Evolutionary conservation across 1,140 invertebrate species (phyloP), one percentile per base, ranked within the genome.

Genomic region (Adoxophyes honmai): DNA sequence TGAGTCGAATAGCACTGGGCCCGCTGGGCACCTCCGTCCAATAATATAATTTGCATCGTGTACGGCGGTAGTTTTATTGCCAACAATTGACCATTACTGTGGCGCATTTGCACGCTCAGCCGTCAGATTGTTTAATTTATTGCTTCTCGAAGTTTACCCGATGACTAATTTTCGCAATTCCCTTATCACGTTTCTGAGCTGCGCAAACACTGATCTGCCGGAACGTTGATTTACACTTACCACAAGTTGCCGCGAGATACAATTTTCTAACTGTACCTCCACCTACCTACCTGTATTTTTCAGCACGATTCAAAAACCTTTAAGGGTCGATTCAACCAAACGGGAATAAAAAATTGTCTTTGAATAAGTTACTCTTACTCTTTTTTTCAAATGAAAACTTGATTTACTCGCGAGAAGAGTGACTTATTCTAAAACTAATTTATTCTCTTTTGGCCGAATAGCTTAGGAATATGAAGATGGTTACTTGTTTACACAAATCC

Each of bases 21-120:
- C 56, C 68, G 64, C 59, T 60, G 55, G 68, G 66, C 61, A 61
- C 60, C 59, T 53, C 15, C 15, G 16, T 48, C 18, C 59, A 57
- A 59, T 73, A 75, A 69, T 71, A 72, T 70, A 75, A 77, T 77
- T 74, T 75, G 64, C 66, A 70, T 71, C 64, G 61, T 66, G 63
- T 64, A 66, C 63, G 39, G 58, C 62, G 54, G 68, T 68, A 74
- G 66, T 72, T 69, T 75, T 75, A 73, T 73, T 70, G 66, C 66
- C 64, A 64, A 69, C 65, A 73, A 73, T 78, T 71, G 66, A 33
- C 70, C 59, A 65, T 75, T 78, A 78, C 70, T 64, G 48, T 39
- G 39, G 55, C 52, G 68, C 63, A 66, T 68, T 68, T 66, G 69
- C 62, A 74, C 69, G 66, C 59, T 65, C 58, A 64, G 44, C 60